Base-by-base conservation (phyloP, 2,888 invertebrate genomes). In the Diarsia dahlii region DNA sequence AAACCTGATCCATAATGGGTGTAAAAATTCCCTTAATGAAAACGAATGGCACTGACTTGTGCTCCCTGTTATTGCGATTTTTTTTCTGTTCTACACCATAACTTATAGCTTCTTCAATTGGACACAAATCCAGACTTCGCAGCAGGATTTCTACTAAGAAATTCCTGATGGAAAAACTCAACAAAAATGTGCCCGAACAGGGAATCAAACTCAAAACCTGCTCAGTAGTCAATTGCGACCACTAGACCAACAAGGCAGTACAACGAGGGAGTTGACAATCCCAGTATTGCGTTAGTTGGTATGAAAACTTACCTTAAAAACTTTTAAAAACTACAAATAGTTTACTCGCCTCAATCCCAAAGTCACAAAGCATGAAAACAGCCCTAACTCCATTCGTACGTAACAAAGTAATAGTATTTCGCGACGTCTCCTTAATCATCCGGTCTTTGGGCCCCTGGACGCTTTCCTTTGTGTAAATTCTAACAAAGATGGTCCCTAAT, bases 401-500 rank as follows among this genome's bases (percentile, higher is more conserved):
- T 64, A 69, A 83, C 84, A 79, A 74, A 76, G 78, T 84, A 81
- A 78, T 73, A 80, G 87, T 81, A 74, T 86, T 84, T 81, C 71
- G 70, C 71, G 70, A 45, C 67, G 46, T 72, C 80, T 70, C 75
- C 86, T 87, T 86, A 87, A 87, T 87, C 88, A 87, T 87, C 87
- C 87, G 87, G 86, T 84, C 86, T 86, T 82, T 81, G 75, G 85
- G 63, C 72, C 79, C 28, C 72, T 72, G 75, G 79, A 86, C 84
- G 84, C 69, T 69, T 71, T 76, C 85, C 88, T 85, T 87, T 87
- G 87, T 86, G 85, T 83, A 82, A 85, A 87, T 86, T 86, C 81
- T 81, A 78, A 87, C 87, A 86, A 87, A 87, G 84, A 87, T 87
- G 82, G 34, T 54, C 69, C 79, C 81, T 87, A 87, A 87, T 87